A percentile compares a stretch with the other conserved stretches of the same genome.
phyloP scores from a whole-genome alignment of 2,888 invertebrate genomes.

The Rhamnusium bicolor region DNA sequence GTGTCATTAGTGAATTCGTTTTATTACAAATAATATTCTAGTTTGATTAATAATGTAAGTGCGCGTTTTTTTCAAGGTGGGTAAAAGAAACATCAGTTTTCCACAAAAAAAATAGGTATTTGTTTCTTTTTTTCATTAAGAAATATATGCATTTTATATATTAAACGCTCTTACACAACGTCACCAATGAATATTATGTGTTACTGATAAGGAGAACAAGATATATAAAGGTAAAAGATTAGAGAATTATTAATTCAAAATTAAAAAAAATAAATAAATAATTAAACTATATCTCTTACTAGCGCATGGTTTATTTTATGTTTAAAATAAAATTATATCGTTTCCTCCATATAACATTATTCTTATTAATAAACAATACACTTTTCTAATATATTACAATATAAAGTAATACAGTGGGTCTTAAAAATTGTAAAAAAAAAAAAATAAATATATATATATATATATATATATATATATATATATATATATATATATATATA shows the following conservation, averaged over 20 bases:
- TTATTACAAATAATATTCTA: not conserved
- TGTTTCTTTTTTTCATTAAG: not conserved
- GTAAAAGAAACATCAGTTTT: not conserved
- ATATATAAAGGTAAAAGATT: not conserved
- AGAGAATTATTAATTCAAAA: not conserved
- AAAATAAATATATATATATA: too few relatives aligned
- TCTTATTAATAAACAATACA: too few relatives aligned
- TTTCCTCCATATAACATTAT: too few relatives aligned
- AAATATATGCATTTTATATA: not conserved
- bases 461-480: too few relatives aligned
- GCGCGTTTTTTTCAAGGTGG: not conserved
- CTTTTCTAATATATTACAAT: too few relatives aligned
- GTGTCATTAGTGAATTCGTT: slow-evolving; percentile 21
- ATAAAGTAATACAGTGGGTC: too few relatives aligned
- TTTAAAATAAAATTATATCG: too few relatives aligned
- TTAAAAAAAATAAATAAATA: not conserved
- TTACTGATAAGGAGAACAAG: slow-evolving; percentile 11
- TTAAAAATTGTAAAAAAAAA: too few relatives aligned
- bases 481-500: too few relatives aligned
- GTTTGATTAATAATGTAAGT: slow-evolving; percentile 11
- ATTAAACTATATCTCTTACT: not conserved
- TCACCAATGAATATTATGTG: slow-evolving; percentile 12
- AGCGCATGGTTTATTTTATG: too few relatives aligned
- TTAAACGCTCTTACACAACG: slow-evolving; percentile 15
- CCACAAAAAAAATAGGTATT: not conserved